A percentile compares a stretch with the other conserved stretches of the same genome.
These are phyloP conservation scores for Austrofundulus limnaeus DNA, from an alignment of 2,113 vertebrate genomes.

Conservation along the genomic window DNA sequence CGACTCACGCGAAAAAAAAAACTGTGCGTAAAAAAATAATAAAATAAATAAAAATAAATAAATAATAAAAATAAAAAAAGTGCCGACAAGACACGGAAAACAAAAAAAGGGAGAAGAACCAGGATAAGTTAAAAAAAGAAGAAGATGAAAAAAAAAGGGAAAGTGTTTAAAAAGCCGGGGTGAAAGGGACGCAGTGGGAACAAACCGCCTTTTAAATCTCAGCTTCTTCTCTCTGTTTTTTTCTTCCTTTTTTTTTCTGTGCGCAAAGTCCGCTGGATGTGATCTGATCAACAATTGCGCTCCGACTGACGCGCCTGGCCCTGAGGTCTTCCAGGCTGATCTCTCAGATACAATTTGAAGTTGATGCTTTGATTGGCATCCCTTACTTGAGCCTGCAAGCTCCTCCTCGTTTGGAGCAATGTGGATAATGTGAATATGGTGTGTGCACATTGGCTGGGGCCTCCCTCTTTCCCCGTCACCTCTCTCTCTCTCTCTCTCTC, in stretches of 20 bases:
- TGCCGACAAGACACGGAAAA: conserved; percentile 10
- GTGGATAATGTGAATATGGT: conserved; percentile 79
- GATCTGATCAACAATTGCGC: conserved; percentile 96
- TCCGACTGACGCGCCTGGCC: conserved; percentile 96
- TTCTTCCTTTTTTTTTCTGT: no score
- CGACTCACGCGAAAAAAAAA: not conserved
- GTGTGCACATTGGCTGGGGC: conserved; percentile 80
- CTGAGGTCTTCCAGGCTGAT: conserved; percentile 93
- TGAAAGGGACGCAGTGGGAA: conserved; percentile 68
- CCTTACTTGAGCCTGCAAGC: conserved; percentile 88
- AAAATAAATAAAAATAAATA: conserved; percentile 7
- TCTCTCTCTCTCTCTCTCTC: conserved; percentile 9
- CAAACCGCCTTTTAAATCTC: conserved; percentile 80
- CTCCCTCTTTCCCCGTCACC: conserved; percentile 42
- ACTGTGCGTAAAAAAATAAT: conserved; percentile 42
- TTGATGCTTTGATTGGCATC: conserved; percentile 99
- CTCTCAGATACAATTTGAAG: conserved; percentile 98
- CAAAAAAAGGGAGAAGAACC: conserved; percentile 42
- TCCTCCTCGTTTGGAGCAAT: conserved; percentile 85
- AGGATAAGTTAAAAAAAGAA: conserved; percentile 29
- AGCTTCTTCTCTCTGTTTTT: conserved; percentile 58
- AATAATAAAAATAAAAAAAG: conserved; percentile 25
- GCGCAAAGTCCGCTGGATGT: conserved; percentile 92
- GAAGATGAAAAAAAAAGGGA: conserved; percentile 39
- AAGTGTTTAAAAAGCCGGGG: conserved; percentile 53